These are phyloP conservation scores for Cephus cinctus DNA, from an alignment of 1,140 invertebrate genomes.

Conservation along the genomic window DNA sequence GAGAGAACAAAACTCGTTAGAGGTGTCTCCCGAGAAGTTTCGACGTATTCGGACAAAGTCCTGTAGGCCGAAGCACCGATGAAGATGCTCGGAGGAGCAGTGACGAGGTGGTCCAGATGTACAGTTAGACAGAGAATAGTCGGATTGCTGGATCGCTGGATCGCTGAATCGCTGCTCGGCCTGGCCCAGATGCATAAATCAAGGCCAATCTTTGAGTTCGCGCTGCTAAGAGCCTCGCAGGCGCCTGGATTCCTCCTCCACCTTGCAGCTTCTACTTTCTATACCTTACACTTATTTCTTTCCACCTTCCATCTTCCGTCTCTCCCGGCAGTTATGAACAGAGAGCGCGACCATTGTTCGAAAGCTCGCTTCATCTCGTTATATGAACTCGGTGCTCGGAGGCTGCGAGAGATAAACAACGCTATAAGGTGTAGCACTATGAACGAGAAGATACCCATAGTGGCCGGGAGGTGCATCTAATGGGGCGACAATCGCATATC, in stretches of 20 bases:
- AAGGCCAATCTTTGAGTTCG: slow-evolving; percentile 30
- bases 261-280: no score
- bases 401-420: slow-evolving; percentile 44
- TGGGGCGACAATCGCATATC: slow-evolving; percentile 47
- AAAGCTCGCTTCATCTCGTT: slow-evolving; percentile 36
- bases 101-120: not conserved
- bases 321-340: slow-evolving; percentile 6
- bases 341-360: slow-evolving; percentile 11
- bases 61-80: no score
- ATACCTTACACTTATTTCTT: not conserved
- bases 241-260: slow-evolving; percentile 9
- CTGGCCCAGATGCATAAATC: slow-evolving; percentile 38
- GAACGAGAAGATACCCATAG: slow-evolving; percentile 42
- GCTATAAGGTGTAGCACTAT: slow-evolving; percentile 33
- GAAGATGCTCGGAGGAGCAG: no score
- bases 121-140: not conserved
- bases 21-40: no score
- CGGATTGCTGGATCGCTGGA: no score
- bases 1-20: not conserved
- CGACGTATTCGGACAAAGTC: no score
- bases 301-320: not conserved
- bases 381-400: slow-evolving; percentile 30
- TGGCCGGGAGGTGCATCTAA: slow-evolving; percentile 44
- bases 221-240: slow-evolving; percentile 20
- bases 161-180: no score